Evolutionary conservation across 2,113 vertebrate genomes (phyloP), one percentile per base, ranked within the genome.

Genomic region (Actinemys pallida): DNA sequence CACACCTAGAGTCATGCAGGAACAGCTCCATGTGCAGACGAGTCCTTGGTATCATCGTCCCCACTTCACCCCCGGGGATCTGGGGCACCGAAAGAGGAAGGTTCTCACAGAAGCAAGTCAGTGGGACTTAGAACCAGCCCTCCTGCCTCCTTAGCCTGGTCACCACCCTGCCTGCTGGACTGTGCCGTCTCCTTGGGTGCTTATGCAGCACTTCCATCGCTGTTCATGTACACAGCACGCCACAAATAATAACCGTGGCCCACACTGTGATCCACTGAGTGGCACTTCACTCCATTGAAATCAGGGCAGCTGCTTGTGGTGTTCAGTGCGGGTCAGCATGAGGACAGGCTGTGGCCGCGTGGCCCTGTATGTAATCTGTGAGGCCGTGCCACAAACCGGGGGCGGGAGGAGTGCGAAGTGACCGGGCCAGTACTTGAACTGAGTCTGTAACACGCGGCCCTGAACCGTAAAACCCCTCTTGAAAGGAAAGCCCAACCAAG

Each of bases 41-140:
- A 83, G 8, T 31, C 81, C 39, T 91, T 39, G 0, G 0, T 2
- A 2, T 0, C 35, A 8, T 52, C 0, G 0, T 9, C 85, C 2
- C n/a, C 0, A 0, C 0, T 1, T 10, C 45, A 50, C 59, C 47
- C 49, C 16, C 10, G 1, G 4, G 83, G 39, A 53, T 62, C 1
- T 4, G 1, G 56, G n/a, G 49, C 83, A 65, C 12, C 5, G 9
- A 72, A 17, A 72, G 65, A 31, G 59, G n/a, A 72, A 72, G 69
- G 13, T 8, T 39, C n/a, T 39, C 35, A 10, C 8, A 39, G 17
- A 39, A 39, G 69, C 69, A 72, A 72, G 35, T 22, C 69, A 39
- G 7, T 72, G 69, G 69, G 35, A 39, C 19, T 42, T 42, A 24
- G 39, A 42, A 39, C 72, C 19, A 75, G 10, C 20, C 24, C 20